Conservation (phyloP, 2,888 invertebrate genomes). For the Hirtodrosophila histrioides region DNA sequence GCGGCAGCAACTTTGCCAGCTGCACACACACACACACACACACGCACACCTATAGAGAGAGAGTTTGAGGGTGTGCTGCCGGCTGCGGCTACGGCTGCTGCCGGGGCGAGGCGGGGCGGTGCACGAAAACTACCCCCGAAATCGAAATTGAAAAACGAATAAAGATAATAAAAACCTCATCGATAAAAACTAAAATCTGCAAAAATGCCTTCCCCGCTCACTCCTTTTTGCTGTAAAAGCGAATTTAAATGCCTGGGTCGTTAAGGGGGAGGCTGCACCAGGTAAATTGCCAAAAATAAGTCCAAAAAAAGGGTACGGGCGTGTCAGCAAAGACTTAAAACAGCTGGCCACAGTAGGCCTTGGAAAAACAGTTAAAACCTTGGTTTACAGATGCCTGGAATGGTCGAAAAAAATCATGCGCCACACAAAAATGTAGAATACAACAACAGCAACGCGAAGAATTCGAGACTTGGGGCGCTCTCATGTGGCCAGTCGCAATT, state of each 20-base stretch:
- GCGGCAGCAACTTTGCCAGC: conserved; percentile 51
- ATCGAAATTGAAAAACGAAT: conserved; percentile 53
- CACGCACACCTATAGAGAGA: conserved; percentile 24
- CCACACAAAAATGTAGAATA: conserved; percentile 31
- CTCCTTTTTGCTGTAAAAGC: not conserved
- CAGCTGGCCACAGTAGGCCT: conserved; percentile 52
- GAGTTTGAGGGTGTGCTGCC: conserved; percentile 69
- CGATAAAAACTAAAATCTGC: conserved; percentile 37
- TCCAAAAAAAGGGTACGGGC: conserved; percentile 25
- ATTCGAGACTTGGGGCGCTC: conserved; percentile 60
- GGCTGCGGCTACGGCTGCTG: conserved; percentile 27
- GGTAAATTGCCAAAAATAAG: conserved; percentile 24
- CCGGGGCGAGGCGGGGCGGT: conserved; percentile 9
- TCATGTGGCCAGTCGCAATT: conserved; percentile 72
- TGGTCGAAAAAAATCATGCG: conserved; percentile 19
- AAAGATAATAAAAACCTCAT: conserved; percentile 45
- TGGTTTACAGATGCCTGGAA: conserved; percentile 27
- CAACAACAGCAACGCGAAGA: conserved; percentile 34
- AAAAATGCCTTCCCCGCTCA: conserved; percentile 1
- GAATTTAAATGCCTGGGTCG: too few relatives aligned
- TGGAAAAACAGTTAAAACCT: conserved; percentile 50
- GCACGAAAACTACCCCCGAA: conserved; percentile 68
- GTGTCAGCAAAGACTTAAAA: conserved; percentile 40
- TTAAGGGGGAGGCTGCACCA: conserved; percentile 4
- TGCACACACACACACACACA: conserved; percentile 33